Percentiles rank a stretch among this genome's conserved stretches.
Conservation (phyloP, 2,113 vertebrate genomes). For the Hiodon alosoides region DNA sequence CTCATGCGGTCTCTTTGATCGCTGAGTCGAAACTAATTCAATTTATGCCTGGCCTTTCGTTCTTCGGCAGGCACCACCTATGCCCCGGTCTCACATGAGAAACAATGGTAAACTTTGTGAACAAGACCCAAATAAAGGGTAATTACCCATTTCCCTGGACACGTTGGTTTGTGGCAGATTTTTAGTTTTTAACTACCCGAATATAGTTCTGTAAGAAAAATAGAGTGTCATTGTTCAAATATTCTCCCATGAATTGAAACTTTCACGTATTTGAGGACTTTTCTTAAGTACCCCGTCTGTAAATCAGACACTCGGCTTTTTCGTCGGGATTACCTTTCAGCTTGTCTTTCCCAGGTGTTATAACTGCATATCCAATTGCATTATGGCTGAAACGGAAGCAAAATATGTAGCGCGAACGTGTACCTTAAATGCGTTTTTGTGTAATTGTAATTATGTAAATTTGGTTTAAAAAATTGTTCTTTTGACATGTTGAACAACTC, state of each 20-base stretch:
- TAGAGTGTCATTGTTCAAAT: too few species aligned
- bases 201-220: background rate
- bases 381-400: too few species aligned
- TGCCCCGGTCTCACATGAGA: background rate
- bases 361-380: too few species aligned
- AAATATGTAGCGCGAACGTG: too few species aligned
- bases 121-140: background rate
- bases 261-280: too few species aligned
- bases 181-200: background rate
- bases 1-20: slow-evolving; percentile 62
- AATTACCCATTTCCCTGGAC: background rate
- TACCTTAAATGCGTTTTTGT: too few species aligned
- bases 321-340: too few species aligned
- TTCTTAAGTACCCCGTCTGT: too few species aligned
- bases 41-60: background rate
- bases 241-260: too few species aligned
- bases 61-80: background rate
- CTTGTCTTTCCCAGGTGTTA: too few species aligned
- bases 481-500: background rate
- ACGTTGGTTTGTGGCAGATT: background rate
- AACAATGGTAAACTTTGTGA: background rate
- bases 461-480: background rate
- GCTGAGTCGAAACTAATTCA: slow-evolving; percentile 18
- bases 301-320: too few species aligned
- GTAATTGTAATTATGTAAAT: too few species aligned